These are phyloP conservation scores for Sarcophaga carnaria DNA, from an alignment of 2,888 invertebrate species.

Conservation along the genomic window DNA sequence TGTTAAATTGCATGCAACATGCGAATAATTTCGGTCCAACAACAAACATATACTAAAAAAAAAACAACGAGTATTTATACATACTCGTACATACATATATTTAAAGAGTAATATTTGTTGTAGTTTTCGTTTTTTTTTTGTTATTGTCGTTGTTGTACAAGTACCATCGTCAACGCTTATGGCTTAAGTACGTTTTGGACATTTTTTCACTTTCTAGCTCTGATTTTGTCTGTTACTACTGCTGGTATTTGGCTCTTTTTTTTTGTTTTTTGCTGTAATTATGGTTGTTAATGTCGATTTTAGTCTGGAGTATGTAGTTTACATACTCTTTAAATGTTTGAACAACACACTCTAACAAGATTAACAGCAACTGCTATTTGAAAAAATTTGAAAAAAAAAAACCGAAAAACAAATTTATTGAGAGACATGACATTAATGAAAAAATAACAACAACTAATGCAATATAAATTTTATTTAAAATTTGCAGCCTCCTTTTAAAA, in stretches of 20 bases:
- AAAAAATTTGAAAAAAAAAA: constrained; percentile 36
- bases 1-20: constrained; percentile 69
- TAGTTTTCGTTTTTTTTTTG: constrained; percentile 27
- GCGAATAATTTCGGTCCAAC: constrained; percentile 60
- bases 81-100: neutral
- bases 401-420: constrained; percentile 39
- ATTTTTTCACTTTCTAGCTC: neutral
- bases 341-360: constrained; percentile 38
- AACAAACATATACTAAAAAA: constrained; percentile 6
- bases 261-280: constrained; percentile 59
- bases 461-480: neutral
- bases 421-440: constrained; percentile 41
- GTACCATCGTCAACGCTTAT: constrained; percentile 60
- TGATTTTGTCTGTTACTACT: constrained; percentile 17
- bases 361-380: constrained; percentile 41
- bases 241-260: constrained; percentile 24
- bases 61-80: constrained; percentile 50
- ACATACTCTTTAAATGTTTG: constrained; percentile 66
- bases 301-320: constrained; percentile 63
- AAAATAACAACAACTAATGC: neutral
- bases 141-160: constrained; percentile 31
- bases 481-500: neutral
- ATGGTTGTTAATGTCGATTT: constrained; percentile 58
- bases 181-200: constrained; percentile 40
- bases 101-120: constrained; percentile 54